A percentile compares a stretch with the other conserved stretches of the same genome.
These are phyloP conservation scores for Corydoras sp. DNA, from an alignment of 2,113 vertebrate genomes.

Conservation along the genomic window DNA sequence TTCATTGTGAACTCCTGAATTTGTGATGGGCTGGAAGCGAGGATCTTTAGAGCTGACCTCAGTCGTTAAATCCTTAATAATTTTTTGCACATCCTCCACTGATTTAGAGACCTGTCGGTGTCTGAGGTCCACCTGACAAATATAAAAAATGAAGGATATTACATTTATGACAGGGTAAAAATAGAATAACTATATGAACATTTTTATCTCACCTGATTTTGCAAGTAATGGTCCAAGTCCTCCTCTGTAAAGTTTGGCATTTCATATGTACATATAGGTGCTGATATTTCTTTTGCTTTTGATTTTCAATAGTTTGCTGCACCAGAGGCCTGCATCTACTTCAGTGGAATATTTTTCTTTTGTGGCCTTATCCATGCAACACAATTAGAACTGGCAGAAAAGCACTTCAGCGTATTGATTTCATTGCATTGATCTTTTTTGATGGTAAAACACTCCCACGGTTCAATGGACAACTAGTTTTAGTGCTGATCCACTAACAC, in stretches of 20 bases:
- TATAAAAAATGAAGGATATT: too few relatives aligned
- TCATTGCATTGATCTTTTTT: constrained; percentile 35
- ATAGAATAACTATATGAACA: neutral
- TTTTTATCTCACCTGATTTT: constrained; percentile 63
- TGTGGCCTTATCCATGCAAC: constrained; percentile 23
- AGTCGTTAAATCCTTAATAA: constrained; percentile 64
- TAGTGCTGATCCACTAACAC: constrained; percentile 29
- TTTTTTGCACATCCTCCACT: constrained; percentile 71
- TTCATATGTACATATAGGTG: constrained; percentile 42
- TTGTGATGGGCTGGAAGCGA: constrained; percentile 68
- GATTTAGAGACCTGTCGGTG: constrained; percentile 61
- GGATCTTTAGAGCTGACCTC: constrained; percentile 71
- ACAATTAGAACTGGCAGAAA: constrained; percentile 26
- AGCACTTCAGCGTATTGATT: constrained; percentile 44
- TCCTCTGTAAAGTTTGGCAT: constrained; percentile 64
- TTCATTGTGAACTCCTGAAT: constrained; percentile 67
- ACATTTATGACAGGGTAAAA: too few relatives aligned
- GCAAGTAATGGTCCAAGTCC: constrained; percentile 63
- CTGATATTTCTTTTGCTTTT: neutral
- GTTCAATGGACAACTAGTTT: constrained; percentile 25
- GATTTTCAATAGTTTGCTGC: constrained; percentile 8
- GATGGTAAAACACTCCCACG: constrained; percentile 33
- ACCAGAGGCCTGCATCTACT: neutral
- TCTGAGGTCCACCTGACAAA: constrained; percentile 61
- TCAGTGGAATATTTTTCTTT: constrained; percentile 21